A percentile compares a stretch with the other conserved stretches of the same genome.
Conservation (phyloP, 2,888 invertebrate genomes). For the Cerceris rybyensis region DNA sequence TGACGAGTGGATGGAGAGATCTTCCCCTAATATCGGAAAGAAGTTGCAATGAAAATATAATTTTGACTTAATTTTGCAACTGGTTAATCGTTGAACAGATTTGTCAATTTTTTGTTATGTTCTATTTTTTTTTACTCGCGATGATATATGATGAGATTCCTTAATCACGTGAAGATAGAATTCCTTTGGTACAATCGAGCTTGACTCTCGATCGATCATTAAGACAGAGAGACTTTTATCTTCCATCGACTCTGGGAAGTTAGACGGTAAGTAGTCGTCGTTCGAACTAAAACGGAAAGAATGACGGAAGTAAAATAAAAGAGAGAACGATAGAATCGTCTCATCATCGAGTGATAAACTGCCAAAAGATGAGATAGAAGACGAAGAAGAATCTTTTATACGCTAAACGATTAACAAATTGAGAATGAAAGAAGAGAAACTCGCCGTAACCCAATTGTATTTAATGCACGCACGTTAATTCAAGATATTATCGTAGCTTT, state of each 20-base stretch:
- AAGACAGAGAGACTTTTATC: neutral
- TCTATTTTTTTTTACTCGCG: neutral
- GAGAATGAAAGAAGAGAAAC: constrained; percentile 37
- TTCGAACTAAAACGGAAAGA: constrained; percentile 7
- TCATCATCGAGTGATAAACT: constrained; percentile 21
- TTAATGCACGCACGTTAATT: constrained; percentile 79
- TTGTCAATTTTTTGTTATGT: too few species aligned
- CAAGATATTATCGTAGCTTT: constrained; percentile 80
- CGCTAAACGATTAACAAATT: constrained; percentile 61
- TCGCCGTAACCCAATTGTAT: constrained; percentile 73
- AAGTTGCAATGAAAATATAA: too few species aligned
- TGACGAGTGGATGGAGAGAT: neutral
- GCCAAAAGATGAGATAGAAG: constrained; percentile 23
- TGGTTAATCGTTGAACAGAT: too few species aligned
- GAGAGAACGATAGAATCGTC: constrained; percentile 13
- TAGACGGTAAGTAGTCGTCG: constrained; percentile 6
- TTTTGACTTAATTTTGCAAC: too few species aligned
- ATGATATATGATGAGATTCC: neutral
- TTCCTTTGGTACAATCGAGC: neutral
- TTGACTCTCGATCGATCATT: constrained; percentile 26
- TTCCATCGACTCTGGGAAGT: constrained; percentile 6
- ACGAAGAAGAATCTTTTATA: constrained; percentile 53
- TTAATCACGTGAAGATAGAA: too few species aligned
- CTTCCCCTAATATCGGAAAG: too few species aligned
- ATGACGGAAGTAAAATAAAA: constrained; percentile 7